Conservation (phyloP, 2,797 vertebrate species). For the Etheostoma nigrum region DNA sequence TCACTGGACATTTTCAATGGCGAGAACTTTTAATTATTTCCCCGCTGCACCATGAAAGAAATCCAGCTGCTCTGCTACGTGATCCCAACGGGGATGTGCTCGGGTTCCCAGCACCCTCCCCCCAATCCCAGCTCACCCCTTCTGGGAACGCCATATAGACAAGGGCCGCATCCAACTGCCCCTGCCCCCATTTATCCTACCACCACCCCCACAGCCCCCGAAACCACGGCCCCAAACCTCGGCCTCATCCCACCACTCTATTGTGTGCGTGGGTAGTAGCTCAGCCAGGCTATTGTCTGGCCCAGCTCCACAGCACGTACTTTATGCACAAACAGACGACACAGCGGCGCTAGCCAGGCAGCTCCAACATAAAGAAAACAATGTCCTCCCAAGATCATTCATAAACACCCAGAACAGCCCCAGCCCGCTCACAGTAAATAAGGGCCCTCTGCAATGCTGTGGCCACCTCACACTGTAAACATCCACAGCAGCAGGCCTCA, state of each 20-base stretch:
- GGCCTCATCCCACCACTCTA: constrained; percentile 82
- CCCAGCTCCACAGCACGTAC: constrained; percentile 80
- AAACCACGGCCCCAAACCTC: constrained; percentile 79
- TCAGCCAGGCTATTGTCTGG: constrained; percentile 85
- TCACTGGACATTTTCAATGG: constrained; percentile 81
- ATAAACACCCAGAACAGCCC: constrained; percentile 69
- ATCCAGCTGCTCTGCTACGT: constrained; percentile 86
- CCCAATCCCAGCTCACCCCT: constrained; percentile 67
- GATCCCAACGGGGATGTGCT: constrained; percentile 81
- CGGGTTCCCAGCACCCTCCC: constrained; percentile 82
- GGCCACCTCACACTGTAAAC: constrained; percentile 66
- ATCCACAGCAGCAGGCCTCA: constrained; percentile 61
- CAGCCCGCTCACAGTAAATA: constrained; percentile 74
- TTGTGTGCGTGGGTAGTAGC: constrained; percentile 85
- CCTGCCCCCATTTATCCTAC: constrained; percentile 71
- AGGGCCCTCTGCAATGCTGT: constrained; percentile 60
- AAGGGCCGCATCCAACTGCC: constrained; percentile 74
- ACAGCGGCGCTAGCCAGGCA: constrained; percentile 78
- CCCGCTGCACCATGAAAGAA: constrained; percentile 84
- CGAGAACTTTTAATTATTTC: constrained; percentile 85
- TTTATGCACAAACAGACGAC: constrained; percentile 85
- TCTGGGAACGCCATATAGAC: constrained; percentile 80
- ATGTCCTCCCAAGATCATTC: constrained; percentile 83
- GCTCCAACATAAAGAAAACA: constrained; percentile 83
- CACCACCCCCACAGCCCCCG: constrained; percentile 67